phyloP scores from a whole-genome alignment of 2,888 invertebrate species.

The Drosophila melanosoma region DNA sequence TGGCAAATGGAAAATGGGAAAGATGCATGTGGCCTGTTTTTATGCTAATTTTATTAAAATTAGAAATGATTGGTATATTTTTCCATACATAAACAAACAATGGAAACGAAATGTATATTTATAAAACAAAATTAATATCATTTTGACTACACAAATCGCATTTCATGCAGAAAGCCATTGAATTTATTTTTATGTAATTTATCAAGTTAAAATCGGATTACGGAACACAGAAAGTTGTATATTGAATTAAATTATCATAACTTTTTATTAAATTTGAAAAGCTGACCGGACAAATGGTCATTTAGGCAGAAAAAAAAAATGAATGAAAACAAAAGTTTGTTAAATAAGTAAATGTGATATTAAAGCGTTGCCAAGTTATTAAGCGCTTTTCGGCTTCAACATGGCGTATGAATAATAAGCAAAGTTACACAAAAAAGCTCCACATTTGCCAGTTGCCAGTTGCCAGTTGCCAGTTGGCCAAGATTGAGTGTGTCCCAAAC shows the following conservation, averaged over 20 bases:
- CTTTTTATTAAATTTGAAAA: conserved; percentile 28
- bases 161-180: background rate
- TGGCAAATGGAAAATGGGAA: background rate
- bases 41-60: conserved; percentile 4
- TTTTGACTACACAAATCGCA: background rate
- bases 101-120: background rate
- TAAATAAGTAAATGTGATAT: conserved; percentile 12
- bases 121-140: background rate
- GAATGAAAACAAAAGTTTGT: conserved; percentile 20
- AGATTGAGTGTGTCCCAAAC: conserved; percentile 6
- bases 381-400: conserved; percentile 44
- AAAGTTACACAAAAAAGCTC: conserved; percentile 16
- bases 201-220: conserved; percentile 8
- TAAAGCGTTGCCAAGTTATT: conserved; percentile 56
- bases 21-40: conserved; percentile 2
- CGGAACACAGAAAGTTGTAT: background rate
- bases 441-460: background rate
- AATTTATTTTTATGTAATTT: background rate
- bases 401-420: conserved; percentile 58
- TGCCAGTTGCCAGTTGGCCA: background rate
- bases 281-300: conserved; percentile 25
- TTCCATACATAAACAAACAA: background rate
- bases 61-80: background rate
- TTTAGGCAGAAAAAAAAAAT: background rate
- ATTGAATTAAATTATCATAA: conserved; percentile 26